A percentile compares a stretch with the other conserved stretches of the same genome.
Evolutionary conservation across 2,888 invertebrate genomes (phyloP).

Genomic region (Cordilura impudica): DNA sequence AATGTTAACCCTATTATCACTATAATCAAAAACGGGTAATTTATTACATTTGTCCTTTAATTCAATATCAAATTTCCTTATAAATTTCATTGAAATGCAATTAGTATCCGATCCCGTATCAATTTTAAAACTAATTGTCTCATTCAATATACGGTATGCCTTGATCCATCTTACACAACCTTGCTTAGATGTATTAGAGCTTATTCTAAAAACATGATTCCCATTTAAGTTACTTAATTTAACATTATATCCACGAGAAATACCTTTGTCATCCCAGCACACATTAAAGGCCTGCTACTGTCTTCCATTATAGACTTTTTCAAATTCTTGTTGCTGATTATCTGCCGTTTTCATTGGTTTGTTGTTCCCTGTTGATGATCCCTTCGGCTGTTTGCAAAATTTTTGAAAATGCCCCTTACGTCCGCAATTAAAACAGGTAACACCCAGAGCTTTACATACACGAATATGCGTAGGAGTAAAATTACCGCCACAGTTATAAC

Average conservation of each 20-base stretch:
- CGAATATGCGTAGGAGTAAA: too few species aligned
- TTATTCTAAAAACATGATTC: constrained; percentile 13
- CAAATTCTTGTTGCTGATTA: background rate
- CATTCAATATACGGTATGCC: constrained; percentile 33
- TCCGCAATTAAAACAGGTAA: background rate
- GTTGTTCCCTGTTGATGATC: background rate
- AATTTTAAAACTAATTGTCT: constrained; percentile 40
- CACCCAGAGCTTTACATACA: too few species aligned
- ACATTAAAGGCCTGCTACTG: constrained; percentile 2
- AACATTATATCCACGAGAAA: too few species aligned
- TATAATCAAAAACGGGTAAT: too few species aligned
- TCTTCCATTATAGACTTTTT: background rate
- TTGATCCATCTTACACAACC: constrained; percentile 36
- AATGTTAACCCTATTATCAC: too few species aligned
- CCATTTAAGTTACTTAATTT: background rate
- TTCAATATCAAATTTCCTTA: constrained; percentile 5
- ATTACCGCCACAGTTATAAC: too few species aligned
- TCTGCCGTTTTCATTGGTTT: background rate
- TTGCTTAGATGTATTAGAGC: background rate
- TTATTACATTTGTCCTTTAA: too few species aligned
- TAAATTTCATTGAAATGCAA: constrained; percentile 46
- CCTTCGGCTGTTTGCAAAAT: background rate
- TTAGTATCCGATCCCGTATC: constrained; percentile 58
- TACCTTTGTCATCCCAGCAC: constrained; percentile 12
- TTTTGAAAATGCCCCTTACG: constrained; percentile 1